Evolutionary conservation across 2,888 invertebrate genomes (phyloP), one percentile per base, ranked within the genome.

Genomic region (Ectropis crepuscularia): DNA sequence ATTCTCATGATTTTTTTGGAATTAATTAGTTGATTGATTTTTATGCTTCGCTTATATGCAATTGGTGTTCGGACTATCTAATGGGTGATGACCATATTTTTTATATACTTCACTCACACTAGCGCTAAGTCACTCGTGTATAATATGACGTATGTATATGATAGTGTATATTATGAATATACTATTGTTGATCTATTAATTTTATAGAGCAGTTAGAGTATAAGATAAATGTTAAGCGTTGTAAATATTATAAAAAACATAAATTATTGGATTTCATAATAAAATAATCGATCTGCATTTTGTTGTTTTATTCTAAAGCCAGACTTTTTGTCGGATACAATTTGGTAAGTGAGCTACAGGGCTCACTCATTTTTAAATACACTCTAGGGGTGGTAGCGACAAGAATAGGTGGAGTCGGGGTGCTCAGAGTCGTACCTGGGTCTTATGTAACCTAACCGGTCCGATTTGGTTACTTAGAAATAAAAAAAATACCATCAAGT

Each of bases 221-320:
- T 82, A 83, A 80, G 79, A 62, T 67, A 71, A 76, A 78, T 69
- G 5, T 72, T 81, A 84, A 79, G 78, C 79, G 79, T 82, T 89
- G 90, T 89, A 89, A 89, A 89, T 89, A 90, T 88, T 69, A 63
- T 81, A 81, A 83, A 63, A 47, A 80, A 85, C 83, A 88, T 89
- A 89, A 89, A 88, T 89, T 89, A 89, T 88, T 89, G 89, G 88
- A 89, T 88, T 90, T 89, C 89, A 79, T 88, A 89, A 89, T 89
- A 89, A 89, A 89, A 89, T 85, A 84, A 85, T 85, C 80, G 76
- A 88, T 82, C 82, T 80, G 79, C 73, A 74, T 61, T 55, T 65
- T 61, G 4, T 57, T 67, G 53, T 66, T 66, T 67, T 49, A 60
- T 62, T 64, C n/a, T 43, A n/a, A 11, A n/a, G 16, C 16, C 4